Evolutionary conservation across 2,888 invertebrate species (phyloP).

Genomic region (Limulus polyphemus): DNA sequence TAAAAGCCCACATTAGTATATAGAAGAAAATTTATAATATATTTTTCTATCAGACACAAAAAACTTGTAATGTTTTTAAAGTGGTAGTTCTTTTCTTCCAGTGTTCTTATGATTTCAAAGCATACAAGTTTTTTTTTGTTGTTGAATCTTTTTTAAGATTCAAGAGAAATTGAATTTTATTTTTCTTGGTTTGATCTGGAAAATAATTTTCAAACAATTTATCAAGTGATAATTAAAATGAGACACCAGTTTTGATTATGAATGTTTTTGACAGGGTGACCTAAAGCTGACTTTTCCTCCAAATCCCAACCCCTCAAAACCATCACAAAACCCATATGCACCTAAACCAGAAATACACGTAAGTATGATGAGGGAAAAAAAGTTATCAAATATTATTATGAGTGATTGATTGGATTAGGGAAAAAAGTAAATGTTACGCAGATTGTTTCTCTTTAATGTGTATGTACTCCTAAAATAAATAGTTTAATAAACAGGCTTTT

Average conservation of each 20-base stretch:
- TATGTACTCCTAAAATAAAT: too few species aligned
- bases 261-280: conserved; percentile 12
- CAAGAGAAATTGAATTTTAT: neutral
- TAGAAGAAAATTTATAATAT: too few species aligned
- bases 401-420: neutral
- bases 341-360: conserved; percentile 51
- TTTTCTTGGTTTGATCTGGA: neutral
- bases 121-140: neutral
- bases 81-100: too few species aligned
- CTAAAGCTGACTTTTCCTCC: conserved; percentile 15
- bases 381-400: conserved; percentile 29
- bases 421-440: neutral
- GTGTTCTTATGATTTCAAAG: neutral
- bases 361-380: conserved; percentile 32
- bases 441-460: too few species aligned
- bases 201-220: neutral
- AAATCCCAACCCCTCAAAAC: conserved; percentile 5
- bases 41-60: too few species aligned
- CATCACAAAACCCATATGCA: conserved; percentile 27
- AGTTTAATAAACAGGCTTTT: too few species aligned
- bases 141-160: neutral
- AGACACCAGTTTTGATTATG: neutral
- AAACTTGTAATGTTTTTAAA: too few species aligned
- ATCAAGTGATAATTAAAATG: neutral
- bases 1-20: too few species aligned